Percentiles rank a stretch among this genome's conserved stretches.
phyloP scores from a whole-genome alignment of 2,888 invertebrate species.

The Limnephilus rhombicus region DNA sequence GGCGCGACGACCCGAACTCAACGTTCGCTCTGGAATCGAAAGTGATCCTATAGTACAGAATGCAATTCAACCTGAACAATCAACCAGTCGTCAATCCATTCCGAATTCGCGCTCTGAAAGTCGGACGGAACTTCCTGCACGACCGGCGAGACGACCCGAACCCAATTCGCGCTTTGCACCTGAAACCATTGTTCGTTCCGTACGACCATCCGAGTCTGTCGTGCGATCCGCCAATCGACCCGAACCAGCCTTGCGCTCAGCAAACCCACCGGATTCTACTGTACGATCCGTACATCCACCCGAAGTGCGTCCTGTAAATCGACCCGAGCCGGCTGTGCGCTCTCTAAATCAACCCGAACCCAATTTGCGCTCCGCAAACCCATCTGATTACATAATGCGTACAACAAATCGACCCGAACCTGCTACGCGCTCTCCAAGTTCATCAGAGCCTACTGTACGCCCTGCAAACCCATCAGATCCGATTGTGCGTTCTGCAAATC shows the following conservation, averaged over 20 bases:
- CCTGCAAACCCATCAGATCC: conserved; percentile 68
- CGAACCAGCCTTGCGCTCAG: neutral
- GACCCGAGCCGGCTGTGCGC: neutral
- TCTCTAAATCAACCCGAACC: neutral
- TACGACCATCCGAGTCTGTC: neutral
- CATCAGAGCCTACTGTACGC: conserved; percentile 23
- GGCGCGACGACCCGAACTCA: neutral
- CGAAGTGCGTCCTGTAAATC: neutral
- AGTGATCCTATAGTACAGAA: neutral
- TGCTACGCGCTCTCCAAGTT: neutral
- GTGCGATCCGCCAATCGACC: neutral
- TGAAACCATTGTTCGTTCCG: neutral
- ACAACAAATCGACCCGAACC: neutral
- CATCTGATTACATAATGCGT: neutral
- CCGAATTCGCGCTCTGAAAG: neutral
- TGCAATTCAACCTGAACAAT: neutral
- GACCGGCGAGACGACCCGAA: neutral
- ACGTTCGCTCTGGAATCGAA: neutral
- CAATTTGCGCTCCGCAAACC: neutral
- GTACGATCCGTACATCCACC: neutral
- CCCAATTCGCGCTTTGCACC: neutral
- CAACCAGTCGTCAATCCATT: neutral
- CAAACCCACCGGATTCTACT: neutral
- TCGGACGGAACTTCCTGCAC: neutral
- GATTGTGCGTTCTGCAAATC: conserved; percentile 69